Conservation (phyloP, 92 coral and sea anemone genomes). For the Palythoa heliodiscus region DNA sequence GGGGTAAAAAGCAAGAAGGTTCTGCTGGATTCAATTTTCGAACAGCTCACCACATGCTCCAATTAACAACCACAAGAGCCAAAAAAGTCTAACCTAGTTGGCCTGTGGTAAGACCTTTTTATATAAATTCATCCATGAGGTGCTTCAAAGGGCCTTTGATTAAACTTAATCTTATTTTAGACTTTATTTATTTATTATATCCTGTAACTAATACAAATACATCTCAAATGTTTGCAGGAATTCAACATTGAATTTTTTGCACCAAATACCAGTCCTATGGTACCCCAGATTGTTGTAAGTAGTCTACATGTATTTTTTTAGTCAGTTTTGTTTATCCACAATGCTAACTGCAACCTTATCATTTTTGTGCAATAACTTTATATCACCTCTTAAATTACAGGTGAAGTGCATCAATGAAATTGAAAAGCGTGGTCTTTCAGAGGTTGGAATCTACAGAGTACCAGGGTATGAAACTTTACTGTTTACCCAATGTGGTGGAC, state of each 20-base stretch:
- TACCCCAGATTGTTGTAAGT: slow-evolving; percentile 93
- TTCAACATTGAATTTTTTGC: slow-evolving; percentile 94
- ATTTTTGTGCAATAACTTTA: not conserved
- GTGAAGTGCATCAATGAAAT: slow-evolving; percentile 83
- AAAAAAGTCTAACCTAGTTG: too few species aligned
- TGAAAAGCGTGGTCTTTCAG: slow-evolving; percentile 92
- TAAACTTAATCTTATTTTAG: too few species aligned
- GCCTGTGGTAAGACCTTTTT: too few species aligned
- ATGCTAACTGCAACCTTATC: not conserved
- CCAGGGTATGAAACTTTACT: slow-evolving; percentile 74
- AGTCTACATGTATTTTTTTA: not conserved
- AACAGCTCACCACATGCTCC: too few species aligned
- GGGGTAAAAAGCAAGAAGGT: too few species aligned
- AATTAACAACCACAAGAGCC: too few species aligned
- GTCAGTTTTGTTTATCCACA: not conserved
- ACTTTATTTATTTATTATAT: too few species aligned
- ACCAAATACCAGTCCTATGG: slow-evolving; percentile 87
- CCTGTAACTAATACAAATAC: not conserved
- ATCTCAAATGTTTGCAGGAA: slow-evolving; percentile 63
- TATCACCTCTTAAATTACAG: slow-evolving; percentile 37
- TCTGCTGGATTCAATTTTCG: too few species aligned
- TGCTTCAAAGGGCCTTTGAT: too few species aligned
- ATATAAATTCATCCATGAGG: too few species aligned
- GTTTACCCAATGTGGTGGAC: not conserved
- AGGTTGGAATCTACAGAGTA: slow-evolving; percentile 93